Base-by-base conservation (phyloP, 2,888 invertebrate genomes). In the Dryadula phaetusa region DNA sequence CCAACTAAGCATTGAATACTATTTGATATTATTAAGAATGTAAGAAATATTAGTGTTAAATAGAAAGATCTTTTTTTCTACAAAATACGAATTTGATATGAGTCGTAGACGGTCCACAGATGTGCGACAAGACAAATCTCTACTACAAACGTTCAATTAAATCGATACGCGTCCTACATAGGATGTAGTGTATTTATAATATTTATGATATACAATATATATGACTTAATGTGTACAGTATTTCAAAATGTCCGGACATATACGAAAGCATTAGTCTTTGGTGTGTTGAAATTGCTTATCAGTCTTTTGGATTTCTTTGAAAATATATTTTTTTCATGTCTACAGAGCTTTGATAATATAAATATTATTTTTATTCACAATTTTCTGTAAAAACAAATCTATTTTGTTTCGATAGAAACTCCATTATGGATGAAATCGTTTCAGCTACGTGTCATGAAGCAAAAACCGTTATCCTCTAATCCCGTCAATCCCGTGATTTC, bases 391-490 rank as follows among this genome's bases (percentile, higher is more conserved):
- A 65, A 65, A 49, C n/a, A 58, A 12, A 16, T 47, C 37, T 42
- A 54, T 47, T 64, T 64, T 42, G 20, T 49, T 60, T 49, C 58
- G 40, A 32, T 52, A 49, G 65, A 49, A 60, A 60, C 18, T 49
- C 65, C 40, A 65, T 65, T 52, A 65, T 7, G 47, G 49, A n/a
- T 46, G 18, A 56, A 8, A 46, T 52, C 58, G 32, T 32, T 52
- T 12, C 40, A 49, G 42, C 32, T 49, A 32, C 49, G 49, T 47
- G 47, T 22, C 60, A 16, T 60, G 47, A 28, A 49, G 46, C 58
- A 25, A 47, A 37, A 56, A 20, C 28, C 40, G 34, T 64, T 22
- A 52, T 65, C 49, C 60, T 32, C 22, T 60, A 42, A 60, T 49
- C 28, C 20, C 32, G 22, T 16, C 40, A 20, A 42, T 49, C 40